Conservation (phyloP, 2,113 vertebrate genomes). For the Halichoerus grypus region DNA sequence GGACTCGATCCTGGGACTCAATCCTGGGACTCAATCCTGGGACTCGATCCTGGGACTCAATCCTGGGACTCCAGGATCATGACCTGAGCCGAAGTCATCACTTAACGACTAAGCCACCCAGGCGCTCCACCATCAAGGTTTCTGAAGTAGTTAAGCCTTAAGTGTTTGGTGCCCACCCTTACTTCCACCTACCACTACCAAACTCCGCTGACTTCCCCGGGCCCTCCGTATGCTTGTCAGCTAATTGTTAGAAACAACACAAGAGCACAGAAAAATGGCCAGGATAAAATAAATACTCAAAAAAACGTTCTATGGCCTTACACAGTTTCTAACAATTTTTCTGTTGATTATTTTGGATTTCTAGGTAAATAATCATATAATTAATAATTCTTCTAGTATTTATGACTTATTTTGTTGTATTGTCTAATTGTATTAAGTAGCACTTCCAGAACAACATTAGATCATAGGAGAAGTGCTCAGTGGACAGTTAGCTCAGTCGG, state of each 20-base stretch:
- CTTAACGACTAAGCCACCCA: no score
- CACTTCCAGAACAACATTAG: conserved; percentile 30
- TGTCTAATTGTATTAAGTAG: conserved; percentile 2
- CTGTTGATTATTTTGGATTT: conserved; percentile 48
- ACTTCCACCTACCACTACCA: neutral
- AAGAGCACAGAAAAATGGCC: neutral
- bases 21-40: no score
- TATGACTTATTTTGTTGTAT: neutral
- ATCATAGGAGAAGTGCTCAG: neutral
- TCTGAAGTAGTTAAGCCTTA: neutral
- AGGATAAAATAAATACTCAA: neutral
- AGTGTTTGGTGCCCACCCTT: neutral
- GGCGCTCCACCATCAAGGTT: neutral
- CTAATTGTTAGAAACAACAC: neutral
- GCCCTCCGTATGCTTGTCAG: neutral
- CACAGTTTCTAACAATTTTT: conserved; percentile 21
- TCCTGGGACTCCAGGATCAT: no score
- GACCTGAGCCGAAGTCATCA: no score
- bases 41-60: no score
- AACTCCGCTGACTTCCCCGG: neutral
- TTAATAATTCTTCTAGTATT: neutral
- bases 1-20: no score
- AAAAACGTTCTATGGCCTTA: neutral
- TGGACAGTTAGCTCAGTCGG: neutral
- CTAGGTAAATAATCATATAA: neutral